Evolutionary conservation across 1,140 invertebrate species (phyloP).

Genomic region (Dysdera silvatica): DNA sequence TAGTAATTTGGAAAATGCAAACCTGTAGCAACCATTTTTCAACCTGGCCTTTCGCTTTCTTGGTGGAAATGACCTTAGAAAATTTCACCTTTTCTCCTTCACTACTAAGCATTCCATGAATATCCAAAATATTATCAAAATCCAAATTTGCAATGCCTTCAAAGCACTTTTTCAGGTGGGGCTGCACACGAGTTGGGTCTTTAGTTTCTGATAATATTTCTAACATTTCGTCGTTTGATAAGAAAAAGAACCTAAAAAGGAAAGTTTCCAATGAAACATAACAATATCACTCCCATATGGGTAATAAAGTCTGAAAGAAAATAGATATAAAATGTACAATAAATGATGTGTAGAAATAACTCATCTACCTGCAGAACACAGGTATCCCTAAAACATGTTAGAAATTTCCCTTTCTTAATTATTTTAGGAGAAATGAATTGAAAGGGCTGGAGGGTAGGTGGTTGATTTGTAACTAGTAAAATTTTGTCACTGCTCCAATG

Average conservation of each 20-base stretch:
- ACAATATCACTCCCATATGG: too few species aligned
- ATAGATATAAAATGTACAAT: too few species aligned
- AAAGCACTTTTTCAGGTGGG: conserved; percentile 87
- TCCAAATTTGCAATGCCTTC: conserved; percentile 59
- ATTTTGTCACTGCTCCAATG: too few species aligned
- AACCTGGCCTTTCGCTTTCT: conserved; percentile 72
- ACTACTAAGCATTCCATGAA: conserved; percentile 73
- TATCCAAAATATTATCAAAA: conserved; percentile 69
- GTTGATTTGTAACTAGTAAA: too few species aligned
- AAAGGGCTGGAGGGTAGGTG: too few species aligned
- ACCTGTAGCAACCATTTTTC: conserved; percentile 83
- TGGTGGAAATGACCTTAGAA: conserved; percentile 61
- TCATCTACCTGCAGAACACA: too few species aligned
- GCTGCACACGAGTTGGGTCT: conserved; percentile 76
- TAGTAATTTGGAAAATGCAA: background rate
- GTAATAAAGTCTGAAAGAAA: too few species aligned
- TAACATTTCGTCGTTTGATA: conserved; percentile 91
- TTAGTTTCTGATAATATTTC: conserved; percentile 89
- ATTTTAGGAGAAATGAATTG: too few species aligned
- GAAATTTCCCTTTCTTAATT: too few species aligned
- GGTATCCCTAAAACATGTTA: too few species aligned
- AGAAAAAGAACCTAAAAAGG: conserved; percentile 76
- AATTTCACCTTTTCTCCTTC: conserved; percentile 72
- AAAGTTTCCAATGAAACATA: background rate
- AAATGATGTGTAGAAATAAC: too few species aligned